These are phyloP conservation scores for Charanyca ferruginea DNA, from an alignment of 2,888 invertebrate species.

Conservation along the genomic window DNA sequence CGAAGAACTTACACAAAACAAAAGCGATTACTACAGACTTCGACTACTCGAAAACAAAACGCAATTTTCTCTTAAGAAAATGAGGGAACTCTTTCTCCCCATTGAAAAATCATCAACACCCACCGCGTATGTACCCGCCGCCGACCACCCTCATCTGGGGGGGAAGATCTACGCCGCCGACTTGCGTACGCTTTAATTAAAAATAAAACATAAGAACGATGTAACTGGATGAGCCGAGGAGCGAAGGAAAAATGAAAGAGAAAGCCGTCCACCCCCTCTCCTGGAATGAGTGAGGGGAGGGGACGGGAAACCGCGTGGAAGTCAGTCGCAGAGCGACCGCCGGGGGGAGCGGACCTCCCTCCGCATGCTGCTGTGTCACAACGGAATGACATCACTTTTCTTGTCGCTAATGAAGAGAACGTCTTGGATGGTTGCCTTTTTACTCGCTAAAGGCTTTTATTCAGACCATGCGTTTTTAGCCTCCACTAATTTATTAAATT, in stretches of 20 bases:
- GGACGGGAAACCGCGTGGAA: constrained; percentile 81
- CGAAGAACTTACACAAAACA: constrained; percentile 87
- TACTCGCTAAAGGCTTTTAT: constrained; percentile 75
- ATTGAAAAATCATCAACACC: constrained; percentile 92
- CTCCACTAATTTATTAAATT: constrained; percentile 75
- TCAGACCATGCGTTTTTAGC: constrained; percentile 73
- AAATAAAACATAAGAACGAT: constrained; percentile 92
- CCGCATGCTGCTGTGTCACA: constrained; percentile 85
- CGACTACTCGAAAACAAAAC: constrained; percentile 91
- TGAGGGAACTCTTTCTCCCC: constrained; percentile 92
- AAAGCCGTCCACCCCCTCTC: constrained; percentile 88
- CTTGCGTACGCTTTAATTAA: constrained; percentile 92
- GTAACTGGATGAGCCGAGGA: constrained; percentile 91
- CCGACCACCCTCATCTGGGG: constrained; percentile 74
- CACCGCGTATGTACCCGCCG: constrained; percentile 87
- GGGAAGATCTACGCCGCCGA: constrained; percentile 90
- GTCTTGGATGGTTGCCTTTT: constrained; percentile 85
- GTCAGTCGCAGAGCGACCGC: constrained; percentile 87
- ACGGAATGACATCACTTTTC: constrained; percentile 90
- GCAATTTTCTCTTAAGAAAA: constrained; percentile 92
- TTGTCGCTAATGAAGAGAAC: constrained; percentile 91
- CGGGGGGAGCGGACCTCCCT: constrained; percentile 85
- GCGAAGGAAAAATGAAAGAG: constrained; percentile 92
- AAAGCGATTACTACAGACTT: constrained; percentile 91
- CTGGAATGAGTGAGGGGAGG: constrained; percentile 71